These are phyloP conservation scores for Cataglyphis hispanica DNA, from an alignment of 1,140 invertebrate species.

Conservation along the genomic window DNA sequence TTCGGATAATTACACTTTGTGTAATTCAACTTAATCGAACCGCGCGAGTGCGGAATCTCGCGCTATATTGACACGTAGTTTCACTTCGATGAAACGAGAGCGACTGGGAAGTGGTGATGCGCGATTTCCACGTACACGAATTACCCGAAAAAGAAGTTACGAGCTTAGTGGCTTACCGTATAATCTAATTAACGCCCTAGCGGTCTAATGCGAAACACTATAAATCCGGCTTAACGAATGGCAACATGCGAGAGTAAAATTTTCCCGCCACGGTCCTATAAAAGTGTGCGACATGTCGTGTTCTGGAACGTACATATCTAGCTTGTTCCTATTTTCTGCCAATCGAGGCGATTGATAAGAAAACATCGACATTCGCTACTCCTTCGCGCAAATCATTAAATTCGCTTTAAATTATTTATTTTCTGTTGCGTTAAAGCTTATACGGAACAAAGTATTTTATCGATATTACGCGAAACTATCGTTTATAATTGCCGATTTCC, in stretches of 20 bases:
- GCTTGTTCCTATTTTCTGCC: background rate
- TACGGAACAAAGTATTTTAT: slow-evolving; percentile 19
- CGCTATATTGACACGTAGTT: slow-evolving; percentile 14
- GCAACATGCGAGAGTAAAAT: slow-evolving; percentile 20
- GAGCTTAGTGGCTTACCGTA: slow-evolving; percentile 25
- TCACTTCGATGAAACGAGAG: slow-evolving; percentile 53
- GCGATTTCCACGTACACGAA: slow-evolving; percentile 28
- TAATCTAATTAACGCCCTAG: slow-evolving; percentile 40
- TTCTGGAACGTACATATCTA: background rate
- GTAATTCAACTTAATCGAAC: slow-evolving; percentile 1
- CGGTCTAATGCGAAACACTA: slow-evolving; percentile 12
- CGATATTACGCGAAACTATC: background rate
- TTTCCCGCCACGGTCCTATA: background rate
- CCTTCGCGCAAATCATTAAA: background rate
- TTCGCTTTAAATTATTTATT: background rate
- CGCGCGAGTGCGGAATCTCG: slow-evolving; percentile 8
- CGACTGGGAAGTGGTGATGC: slow-evolving; percentile 36
- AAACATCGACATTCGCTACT: background rate
- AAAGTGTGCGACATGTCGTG: background rate
- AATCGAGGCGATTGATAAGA: background rate
- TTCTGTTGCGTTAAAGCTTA: slow-evolving; percentile 7
- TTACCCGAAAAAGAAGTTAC: slow-evolving; percentile 43
- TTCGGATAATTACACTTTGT: background rate
- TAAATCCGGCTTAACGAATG: slow-evolving; percentile 1
- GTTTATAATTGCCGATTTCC: slow-evolving; percentile 41